phyloP scores from a whole-genome alignment of 2,113 vertebrate species.

The Quiscalus mexicanus region DNA sequence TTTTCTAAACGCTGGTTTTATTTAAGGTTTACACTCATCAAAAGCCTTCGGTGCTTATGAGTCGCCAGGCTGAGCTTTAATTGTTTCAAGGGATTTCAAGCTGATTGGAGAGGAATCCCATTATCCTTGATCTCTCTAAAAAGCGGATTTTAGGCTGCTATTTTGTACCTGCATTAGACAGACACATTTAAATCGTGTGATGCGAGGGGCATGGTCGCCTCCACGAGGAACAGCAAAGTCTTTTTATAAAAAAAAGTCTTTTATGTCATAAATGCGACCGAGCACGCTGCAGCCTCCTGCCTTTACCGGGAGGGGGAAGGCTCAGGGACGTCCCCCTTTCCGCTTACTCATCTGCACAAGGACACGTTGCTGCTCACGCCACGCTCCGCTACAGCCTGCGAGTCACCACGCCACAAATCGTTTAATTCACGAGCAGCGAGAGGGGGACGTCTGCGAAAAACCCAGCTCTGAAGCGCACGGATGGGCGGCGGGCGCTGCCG shows the following conservation, averaged over 20 bases:
- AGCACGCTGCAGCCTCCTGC: neutral
- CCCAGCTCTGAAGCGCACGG: neutral
- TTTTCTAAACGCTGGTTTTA: neutral
- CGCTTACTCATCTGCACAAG: neutral
- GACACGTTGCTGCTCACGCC: neutral
- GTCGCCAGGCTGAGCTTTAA: neutral
- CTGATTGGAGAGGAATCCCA: neutral
- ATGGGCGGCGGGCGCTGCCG: fast-evolving
- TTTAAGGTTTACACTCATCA: neutral
- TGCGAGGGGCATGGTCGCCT: fast-evolving
- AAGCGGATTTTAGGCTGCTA: neutral
- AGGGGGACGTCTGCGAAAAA: neutral
- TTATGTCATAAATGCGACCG: fast-evolving
- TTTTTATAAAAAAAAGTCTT: neutral
- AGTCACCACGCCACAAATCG: neutral
- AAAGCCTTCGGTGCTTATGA: neutral
- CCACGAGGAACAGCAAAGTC: neutral
- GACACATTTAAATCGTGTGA: neutral
- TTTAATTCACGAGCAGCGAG: neutral
- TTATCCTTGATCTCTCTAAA: neutral
- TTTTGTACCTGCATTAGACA: neutral
- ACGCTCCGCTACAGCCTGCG: neutral
- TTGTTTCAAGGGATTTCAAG: neutral
- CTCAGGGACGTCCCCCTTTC: neutral
- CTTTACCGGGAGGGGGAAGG: neutral